A percentile compares a stretch with the other conserved stretches of the same genome.
phyloP scores from a whole-genome alignment of 2,113 vertebrate genomes.

The Mesoclemmys tuberculata region DNA sequence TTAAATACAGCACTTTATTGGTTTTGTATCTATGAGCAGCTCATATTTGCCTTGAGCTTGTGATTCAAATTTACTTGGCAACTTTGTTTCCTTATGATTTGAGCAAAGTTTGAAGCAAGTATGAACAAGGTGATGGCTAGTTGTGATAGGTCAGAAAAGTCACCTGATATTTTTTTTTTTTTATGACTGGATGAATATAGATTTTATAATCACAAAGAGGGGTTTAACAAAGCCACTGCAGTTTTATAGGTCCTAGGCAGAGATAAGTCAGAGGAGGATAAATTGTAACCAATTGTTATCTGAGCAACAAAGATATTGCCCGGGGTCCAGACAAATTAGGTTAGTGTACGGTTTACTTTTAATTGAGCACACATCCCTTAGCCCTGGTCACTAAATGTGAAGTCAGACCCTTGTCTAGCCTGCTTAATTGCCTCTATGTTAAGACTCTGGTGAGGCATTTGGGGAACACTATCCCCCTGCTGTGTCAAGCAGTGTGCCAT shows the following conservation, averaged over 20 bases:
- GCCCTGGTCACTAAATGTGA: rapidly evolving
- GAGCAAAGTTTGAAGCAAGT: neutral
- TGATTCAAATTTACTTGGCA: neutral
- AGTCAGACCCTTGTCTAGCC: neutral
- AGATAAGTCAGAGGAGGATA: neutral
- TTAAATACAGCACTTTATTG: neutral
- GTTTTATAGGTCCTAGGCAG: neutral
- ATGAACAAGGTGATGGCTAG: neutral
- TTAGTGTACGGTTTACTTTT: neutral
- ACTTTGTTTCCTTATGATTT: neutral
- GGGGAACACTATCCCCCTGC: rapidly evolving
- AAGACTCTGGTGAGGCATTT: neutral
- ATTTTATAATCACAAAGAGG: neutral
- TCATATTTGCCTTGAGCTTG: neutral
- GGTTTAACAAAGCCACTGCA: neutral
- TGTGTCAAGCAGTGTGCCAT: neutral
- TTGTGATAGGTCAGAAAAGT: neutral
- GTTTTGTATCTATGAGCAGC: neutral
- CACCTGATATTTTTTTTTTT: neutral
- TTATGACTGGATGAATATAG: neutral
- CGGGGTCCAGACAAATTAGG: neutral
- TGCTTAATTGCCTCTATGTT: neutral
- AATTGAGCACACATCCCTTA: neutral
- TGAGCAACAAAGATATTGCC: neutral
- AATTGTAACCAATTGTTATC: neutral